A percentile compares a stretch with the other conserved stretches of the same genome.
These are phyloP conservation scores for Cinclus cinclus DNA, from an alignment of 2,113 vertebrate species.

Conservation along the genomic window DNA sequence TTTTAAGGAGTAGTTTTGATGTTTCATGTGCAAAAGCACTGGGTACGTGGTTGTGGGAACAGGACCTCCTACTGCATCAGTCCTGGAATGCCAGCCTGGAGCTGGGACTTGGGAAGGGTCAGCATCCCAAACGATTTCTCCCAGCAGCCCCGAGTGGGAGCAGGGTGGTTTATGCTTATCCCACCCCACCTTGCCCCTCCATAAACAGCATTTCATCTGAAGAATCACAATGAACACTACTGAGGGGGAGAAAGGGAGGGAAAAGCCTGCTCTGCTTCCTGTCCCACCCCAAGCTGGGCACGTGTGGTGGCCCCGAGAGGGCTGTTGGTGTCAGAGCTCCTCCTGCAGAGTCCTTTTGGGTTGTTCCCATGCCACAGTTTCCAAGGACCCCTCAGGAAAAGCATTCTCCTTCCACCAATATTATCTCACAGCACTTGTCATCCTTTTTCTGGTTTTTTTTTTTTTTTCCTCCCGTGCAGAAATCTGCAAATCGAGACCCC, in stretches of 20 bases:
- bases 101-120: not conserved
- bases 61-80: not conserved
- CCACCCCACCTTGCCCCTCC: not conserved
- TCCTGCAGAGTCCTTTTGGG: not conserved
- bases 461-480: not conserved
- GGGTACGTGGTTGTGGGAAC: not conserved
- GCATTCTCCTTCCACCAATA: not conserved
- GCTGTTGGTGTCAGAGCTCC: not conserved
- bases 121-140: not conserved
- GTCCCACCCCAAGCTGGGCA: not conserved
- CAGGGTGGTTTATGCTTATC: not conserved
- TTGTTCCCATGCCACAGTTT: accelerated
- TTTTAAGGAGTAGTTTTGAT: not conserved
- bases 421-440: not conserved
- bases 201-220: not conserved
- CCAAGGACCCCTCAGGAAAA: not conserved
- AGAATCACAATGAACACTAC: not conserved
- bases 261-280: not conserved
- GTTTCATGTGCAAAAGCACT: not conserved
- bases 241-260: not conserved
- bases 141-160: not conserved
- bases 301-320: accelerated
- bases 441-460: not conserved
- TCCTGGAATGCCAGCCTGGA: not conserved
- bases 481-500: not conserved